A percentile compares a stretch with the other conserved stretches of the same genome.
phyloP scores from a whole-genome alignment of 2,797 vertebrate genomes.

The Bufotes viridis region DNA sequence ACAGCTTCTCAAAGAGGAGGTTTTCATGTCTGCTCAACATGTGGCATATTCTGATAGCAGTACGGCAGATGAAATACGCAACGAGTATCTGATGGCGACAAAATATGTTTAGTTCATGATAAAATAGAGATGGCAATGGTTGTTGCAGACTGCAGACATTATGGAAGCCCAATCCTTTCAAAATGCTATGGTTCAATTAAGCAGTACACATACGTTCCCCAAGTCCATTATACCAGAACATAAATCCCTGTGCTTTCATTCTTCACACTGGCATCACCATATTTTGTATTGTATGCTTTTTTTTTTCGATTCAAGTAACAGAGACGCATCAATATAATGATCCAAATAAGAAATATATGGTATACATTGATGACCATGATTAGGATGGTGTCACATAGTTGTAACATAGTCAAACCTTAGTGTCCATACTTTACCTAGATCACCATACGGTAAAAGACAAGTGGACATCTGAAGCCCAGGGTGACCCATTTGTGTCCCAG shows the following conservation, averaged over 20 bases:
- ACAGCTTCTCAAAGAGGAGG: constrained; percentile 13
- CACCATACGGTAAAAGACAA: background rate
- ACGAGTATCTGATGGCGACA: constrained; percentile 11
- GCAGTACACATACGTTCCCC: background rate
- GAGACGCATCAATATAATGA: background rate
- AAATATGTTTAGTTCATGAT: constrained; percentile 31
- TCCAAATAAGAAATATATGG: background rate
- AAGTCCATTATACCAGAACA: background rate
- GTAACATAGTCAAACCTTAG: background rate
- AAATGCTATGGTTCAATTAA: background rate
- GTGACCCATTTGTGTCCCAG: background rate
- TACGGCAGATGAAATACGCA: constrained; percentile 26
- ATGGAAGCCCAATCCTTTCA: background rate
- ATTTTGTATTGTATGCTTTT: background rate
- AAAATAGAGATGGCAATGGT: background rate
- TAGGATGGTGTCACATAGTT: too few species aligned
- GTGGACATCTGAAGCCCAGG: background rate
- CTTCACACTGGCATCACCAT: background rate
- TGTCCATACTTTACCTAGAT: background rate
- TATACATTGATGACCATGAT: too few species aligned
- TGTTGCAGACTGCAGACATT: background rate
- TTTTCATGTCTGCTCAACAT: constrained; percentile 34
- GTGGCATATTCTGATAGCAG: constrained; percentile 37
- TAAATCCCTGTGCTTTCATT: background rate
- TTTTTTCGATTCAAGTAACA: background rate